Conservation (phyloP, 2,113 vertebrate species). For the Aspiorhynchus laticeps region DNA sequence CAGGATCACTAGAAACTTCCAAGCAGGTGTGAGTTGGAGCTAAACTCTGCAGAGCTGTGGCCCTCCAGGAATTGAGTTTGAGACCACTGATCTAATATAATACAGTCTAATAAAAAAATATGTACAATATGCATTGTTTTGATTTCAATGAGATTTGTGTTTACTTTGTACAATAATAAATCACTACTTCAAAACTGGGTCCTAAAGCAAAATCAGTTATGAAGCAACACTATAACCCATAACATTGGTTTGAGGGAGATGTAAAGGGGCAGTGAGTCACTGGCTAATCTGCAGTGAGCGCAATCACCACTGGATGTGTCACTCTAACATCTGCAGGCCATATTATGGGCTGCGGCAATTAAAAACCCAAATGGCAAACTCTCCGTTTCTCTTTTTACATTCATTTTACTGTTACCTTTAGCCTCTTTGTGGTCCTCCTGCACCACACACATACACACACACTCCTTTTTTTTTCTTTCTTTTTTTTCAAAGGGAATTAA, state of each 20-base stretch:
- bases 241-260: background rate
- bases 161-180: background rate
- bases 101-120: background rate
- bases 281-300: conserved; percentile 35
- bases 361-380: conserved; percentile 67
- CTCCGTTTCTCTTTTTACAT: conserved; percentile 13
- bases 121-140: background rate
- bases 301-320: conserved; percentile 68
- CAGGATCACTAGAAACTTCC: too few species aligned
- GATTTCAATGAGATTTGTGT: background rate
- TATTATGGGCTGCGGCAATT: conserved; percentile 64
- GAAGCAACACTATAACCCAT: conserved; percentile 2
- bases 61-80: too few species aligned
- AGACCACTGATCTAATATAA: too few species aligned
- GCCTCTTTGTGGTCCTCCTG: conserved; percentile 54
- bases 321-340: conserved; percentile 71
- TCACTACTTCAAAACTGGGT: background rate
- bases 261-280: conserved; percentile 53
- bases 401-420: conserved; percentile 33
- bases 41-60: too few species aligned
- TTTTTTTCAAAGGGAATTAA: conserved; percentile 72
- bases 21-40: too few species aligned
- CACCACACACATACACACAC: conserved; percentile 21
- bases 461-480: too few species aligned
- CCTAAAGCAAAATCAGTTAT: background rate